Percentiles rank a stretch among this genome's conserved stretches.
Conservation (phyloP, 2,888 invertebrate genomes). For the Palloptera scutellata region DNA sequence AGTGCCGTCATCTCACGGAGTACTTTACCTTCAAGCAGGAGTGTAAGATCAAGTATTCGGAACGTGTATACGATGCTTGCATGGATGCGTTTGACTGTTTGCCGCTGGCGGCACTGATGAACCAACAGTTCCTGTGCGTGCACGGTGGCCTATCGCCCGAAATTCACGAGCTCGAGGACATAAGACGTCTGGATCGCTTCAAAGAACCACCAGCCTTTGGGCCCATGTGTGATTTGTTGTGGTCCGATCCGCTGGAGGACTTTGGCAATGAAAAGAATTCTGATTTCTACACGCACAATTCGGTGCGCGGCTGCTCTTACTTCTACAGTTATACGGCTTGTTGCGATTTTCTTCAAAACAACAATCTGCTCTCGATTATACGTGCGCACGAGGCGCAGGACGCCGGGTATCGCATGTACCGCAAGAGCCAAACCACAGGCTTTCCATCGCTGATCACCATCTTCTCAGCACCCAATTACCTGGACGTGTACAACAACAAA, state of each 20-base stretch:
- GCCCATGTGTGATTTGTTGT: slow-evolving; percentile 99
- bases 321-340: slow-evolving; percentile 99
- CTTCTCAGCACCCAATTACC: slow-evolving; percentile 99
- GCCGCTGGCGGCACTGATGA: slow-evolving; percentile 98
- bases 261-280: slow-evolving; percentile 97
- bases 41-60: slow-evolving; percentile 99
- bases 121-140: slow-evolving; percentile 99
- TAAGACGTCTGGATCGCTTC: slow-evolving; percentile 96
- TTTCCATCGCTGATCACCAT: slow-evolving; percentile 99
- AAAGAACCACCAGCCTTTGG: slow-evolving; percentile 99
- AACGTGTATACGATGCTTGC: slow-evolving; percentile 98
- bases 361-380: slow-evolving; percentile 99
- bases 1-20: slow-evolving; percentile 99
- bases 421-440: slow-evolving; percentile 99
- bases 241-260: slow-evolving; percentile 99
- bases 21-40: slow-evolving; percentile 99
- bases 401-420: slow-evolving; percentile 97
- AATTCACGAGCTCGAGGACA: slow-evolving; percentile 98
- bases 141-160: slow-evolving; percentile 99
- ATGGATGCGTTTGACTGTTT: slow-evolving; percentile 99
- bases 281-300: slow-evolving; percentile 99
- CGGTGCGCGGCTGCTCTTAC: slow-evolving; percentile 98
- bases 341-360: slow-evolving; percentile 99
- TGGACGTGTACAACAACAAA: slow-evolving; percentile 99
- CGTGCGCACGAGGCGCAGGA: slow-evolving; percentile 99